Evolutionary conservation across 2,113 vertebrate genomes (phyloP).

Genomic region (Lota lota): DNA sequence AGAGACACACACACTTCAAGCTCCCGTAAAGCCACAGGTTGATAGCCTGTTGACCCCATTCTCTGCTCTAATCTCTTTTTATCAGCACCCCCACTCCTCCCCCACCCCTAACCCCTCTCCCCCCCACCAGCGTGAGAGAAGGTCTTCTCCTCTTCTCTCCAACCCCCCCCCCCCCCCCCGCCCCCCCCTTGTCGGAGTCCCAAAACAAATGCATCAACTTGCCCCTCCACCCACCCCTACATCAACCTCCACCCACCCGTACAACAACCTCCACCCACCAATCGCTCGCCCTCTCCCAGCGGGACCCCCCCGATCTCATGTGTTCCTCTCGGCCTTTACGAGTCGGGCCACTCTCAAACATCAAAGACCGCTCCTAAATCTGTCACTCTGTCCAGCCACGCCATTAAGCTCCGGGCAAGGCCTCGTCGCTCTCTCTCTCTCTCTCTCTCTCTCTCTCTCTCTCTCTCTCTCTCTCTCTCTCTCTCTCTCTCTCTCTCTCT

Average conservation of each 20-base stretch:
- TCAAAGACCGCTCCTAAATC: too few species aligned
- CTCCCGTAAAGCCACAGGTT: slow-evolving; percentile 36
- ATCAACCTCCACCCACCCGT: too few species aligned
- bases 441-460: too few species aligned
- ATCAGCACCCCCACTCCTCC: slow-evolving; percentile 26
- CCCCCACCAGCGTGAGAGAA: not conserved
- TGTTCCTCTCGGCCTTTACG: too few species aligned
- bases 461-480: too few species aligned
- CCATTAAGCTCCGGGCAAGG: too few species aligned
- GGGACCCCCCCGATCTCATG: too few species aligned
- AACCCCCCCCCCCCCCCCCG: not conserved
- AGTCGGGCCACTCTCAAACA: too few species aligned
- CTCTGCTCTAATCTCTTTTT: slow-evolving; percentile 33
- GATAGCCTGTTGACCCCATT: slow-evolving; percentile 59
- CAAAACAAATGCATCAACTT: slow-evolving; percentile 46
- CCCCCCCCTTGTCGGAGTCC: not conserved
- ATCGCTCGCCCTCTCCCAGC: not conserved
- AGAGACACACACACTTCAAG: not conserved
- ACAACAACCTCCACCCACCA: slow-evolving; percentile 10
- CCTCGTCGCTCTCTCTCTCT: too few species aligned
- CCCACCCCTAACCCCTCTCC: not conserved
- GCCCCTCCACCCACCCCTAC: slow-evolving; percentile 4
- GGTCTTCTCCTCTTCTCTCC: not conserved
- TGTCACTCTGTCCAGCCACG: too few species aligned
- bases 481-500: too few species aligned